phyloP scores from a whole-genome alignment of 2,888 invertebrate species.

The Hedya salicella region DNA sequence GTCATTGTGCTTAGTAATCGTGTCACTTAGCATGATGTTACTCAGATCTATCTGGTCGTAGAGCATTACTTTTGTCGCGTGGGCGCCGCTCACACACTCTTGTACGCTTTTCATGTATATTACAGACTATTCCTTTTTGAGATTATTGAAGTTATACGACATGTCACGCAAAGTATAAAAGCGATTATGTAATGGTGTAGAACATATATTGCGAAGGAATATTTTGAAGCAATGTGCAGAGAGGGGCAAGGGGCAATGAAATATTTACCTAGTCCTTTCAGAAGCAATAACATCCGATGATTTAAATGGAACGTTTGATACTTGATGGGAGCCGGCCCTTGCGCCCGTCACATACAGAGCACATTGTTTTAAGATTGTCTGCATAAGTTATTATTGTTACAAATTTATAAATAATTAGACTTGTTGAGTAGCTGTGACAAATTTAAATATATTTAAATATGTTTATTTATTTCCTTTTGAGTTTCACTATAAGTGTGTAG shows the following conservation, averaged over 20 bases:
- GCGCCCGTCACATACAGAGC: slow-evolving; percentile 17
- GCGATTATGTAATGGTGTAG: slow-evolving; percentile 47
- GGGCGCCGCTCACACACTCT: slow-evolving; percentile 11
- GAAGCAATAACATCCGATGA: slow-evolving; percentile 21
- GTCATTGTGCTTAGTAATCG: slow-evolving; percentile 84
- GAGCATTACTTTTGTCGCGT: slow-evolving; percentile 48
- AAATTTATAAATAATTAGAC: slow-evolving; percentile 77
- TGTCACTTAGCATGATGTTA: slow-evolving; percentile 78
- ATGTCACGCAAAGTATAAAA: slow-evolving; percentile 54
- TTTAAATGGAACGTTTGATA: slow-evolving; percentile 23
- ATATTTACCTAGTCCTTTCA: slow-evolving; percentile 12
- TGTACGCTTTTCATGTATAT: slow-evolving; percentile 52
- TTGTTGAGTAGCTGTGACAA: slow-evolving; percentile 83
- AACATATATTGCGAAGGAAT: slow-evolving; percentile 46
- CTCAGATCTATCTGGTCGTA: slow-evolving; percentile 70
- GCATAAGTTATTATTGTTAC: slow-evolving; percentile 80
- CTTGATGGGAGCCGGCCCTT: neutral
- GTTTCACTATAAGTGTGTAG: slow-evolving; percentile 77
- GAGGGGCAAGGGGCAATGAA: slow-evolving; percentile 8
- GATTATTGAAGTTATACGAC: slow-evolving; percentile 65
- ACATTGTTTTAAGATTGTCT: slow-evolving; percentile 67
- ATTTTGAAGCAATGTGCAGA: slow-evolving; percentile 45
- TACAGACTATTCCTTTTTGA: slow-evolving; percentile 62
- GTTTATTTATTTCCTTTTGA: slow-evolving; percentile 81
- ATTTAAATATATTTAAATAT: slow-evolving; percentile 67